Evolutionary conservation across 1,140 invertebrate species (phyloP).

Genomic region (Gryon sp.): DNA sequence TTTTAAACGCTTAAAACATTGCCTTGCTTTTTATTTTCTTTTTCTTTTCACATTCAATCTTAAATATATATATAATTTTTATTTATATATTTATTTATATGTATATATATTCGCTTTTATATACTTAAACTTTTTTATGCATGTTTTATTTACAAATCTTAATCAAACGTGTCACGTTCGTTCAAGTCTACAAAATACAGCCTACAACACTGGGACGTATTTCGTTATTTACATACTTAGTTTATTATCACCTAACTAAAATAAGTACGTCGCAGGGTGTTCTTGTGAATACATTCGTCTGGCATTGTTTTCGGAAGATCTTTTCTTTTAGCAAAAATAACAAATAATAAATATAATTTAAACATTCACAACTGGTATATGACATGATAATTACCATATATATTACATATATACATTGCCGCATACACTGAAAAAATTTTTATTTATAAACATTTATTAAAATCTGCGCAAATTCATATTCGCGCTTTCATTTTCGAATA

Average conservation of each 20-base stretch:
- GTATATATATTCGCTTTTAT: conserved; percentile 41
- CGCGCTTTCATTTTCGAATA: no score
- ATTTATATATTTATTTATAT: conserved; percentile 25
- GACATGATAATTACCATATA: no score
- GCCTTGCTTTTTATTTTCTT: conserved; percentile 23
- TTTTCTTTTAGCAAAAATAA: background rate
- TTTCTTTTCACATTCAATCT: conserved; percentile 52
- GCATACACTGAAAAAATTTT: no score
- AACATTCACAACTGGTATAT: no score
- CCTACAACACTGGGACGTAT: conserved; percentile 61
- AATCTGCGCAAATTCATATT: no score
- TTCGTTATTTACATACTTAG: conserved; percentile 62
- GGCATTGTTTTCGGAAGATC: conserved; percentile 31
- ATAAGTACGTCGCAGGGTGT: conserved; percentile 52
- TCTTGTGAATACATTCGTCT: conserved; percentile 24
- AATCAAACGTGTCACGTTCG: conserved; percentile 19
- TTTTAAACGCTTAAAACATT: conserved; percentile 48
- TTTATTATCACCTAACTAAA: conserved; percentile 59
- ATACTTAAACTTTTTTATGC: conserved; percentile 47
- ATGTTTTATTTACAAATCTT: conserved; percentile 55
- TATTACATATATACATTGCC: no score
- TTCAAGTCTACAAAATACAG: conserved; percentile 60
- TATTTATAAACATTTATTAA: no score
- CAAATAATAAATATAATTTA: conserved; percentile 13
- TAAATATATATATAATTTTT: conserved; percentile 36